phyloP scores from a whole-genome alignment of 1,140 invertebrate genomes.

The Procambarus virginalis region DNA sequence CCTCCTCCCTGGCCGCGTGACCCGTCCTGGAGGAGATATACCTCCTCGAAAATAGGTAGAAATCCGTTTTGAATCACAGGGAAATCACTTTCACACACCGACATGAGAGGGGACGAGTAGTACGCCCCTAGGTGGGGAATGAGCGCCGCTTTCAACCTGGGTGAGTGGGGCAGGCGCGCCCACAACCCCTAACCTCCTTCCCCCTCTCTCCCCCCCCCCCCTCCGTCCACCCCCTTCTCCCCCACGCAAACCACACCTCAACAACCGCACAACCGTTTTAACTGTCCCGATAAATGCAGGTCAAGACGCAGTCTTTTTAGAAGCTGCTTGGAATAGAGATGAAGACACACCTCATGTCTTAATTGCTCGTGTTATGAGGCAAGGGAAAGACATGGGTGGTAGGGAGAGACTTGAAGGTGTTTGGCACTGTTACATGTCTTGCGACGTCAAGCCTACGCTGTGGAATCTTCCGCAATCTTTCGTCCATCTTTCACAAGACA shows the following conservation, averaged over 20 bases:
- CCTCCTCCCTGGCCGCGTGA: neutral
- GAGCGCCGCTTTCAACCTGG: neutral
- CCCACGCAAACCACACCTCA: neutral
- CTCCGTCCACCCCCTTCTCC: neutral
- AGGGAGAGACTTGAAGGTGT: slow-evolving; percentile 6
- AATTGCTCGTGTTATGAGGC: no score
- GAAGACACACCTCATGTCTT: no score
- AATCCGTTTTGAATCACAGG: neutral
- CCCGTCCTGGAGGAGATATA: neutral
- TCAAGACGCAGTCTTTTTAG: no score
- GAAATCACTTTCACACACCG: slow-evolving; percentile 3
- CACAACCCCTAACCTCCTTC: neutral
- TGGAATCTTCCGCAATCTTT: neutral
- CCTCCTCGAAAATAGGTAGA: no score
- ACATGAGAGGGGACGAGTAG: slow-evolving; percentile 1
- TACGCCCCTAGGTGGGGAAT: slow-evolving; percentile 16
- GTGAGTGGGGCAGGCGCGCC: slow-evolving; percentile 12
- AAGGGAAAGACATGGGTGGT: no score
- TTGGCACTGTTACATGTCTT: slow-evolving; percentile 31
- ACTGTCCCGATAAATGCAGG: no score
- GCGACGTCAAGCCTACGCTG: neutral
- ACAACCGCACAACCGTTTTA: no score
- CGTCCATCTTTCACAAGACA: neutral
- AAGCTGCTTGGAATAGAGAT: no score
- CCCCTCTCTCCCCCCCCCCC: neutral